Base-by-base conservation (phyloP, 1,140 invertebrate species). In the Pachyrhynchus sulphureomaculatus region DNA sequence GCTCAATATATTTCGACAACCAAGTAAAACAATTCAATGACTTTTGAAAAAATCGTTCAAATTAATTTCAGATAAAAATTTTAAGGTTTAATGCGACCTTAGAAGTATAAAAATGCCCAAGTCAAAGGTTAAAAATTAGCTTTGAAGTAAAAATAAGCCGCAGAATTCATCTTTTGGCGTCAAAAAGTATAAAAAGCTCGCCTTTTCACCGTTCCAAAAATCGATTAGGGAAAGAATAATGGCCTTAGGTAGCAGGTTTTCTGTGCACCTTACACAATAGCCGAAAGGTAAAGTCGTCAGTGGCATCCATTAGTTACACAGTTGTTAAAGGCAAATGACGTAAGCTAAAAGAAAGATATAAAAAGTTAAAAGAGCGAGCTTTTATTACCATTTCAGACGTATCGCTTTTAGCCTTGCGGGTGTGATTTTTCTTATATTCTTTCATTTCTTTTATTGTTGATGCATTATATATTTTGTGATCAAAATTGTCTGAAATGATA, bases 261-360 rank as follows among this genome's bases (percentile, higher is more conserved):
- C 61, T 65, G 58, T 64, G 62, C 65, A 69, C 67, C 67, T 69
- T 65, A 61, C 55, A 61, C 47, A 69, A 68, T 66, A 53, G 36
- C 64, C 64, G 32, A 56, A 69, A 70, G 70, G 66, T 70, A 66
- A 57, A 65, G 68, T 68, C 64, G 66, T 69, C 66, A 67, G 68
- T 61, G 67, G 64, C 64, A 67, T 72, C 70, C 70, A 72, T 72
- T 72, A 72, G 70, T 70, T 69, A 69, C 68, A 51, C 65, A 69
- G 70, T 72, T 72, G 70, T 70, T 72, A 68, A 70, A 72, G 66
- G 70, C 67, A 70, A 72, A 72, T 69, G 70, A 72, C 70, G 68
- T 68, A 66, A 70, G 59, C 60, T 48, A 42, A 65, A 68, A 63
- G 57, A 61, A 45, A 55, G 41, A 51, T 15, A 41, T 51, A 53